Evolutionary conservation across 1,140 invertebrate genomes (phyloP).

Genomic region (Anastrepha obliqua): DNA sequence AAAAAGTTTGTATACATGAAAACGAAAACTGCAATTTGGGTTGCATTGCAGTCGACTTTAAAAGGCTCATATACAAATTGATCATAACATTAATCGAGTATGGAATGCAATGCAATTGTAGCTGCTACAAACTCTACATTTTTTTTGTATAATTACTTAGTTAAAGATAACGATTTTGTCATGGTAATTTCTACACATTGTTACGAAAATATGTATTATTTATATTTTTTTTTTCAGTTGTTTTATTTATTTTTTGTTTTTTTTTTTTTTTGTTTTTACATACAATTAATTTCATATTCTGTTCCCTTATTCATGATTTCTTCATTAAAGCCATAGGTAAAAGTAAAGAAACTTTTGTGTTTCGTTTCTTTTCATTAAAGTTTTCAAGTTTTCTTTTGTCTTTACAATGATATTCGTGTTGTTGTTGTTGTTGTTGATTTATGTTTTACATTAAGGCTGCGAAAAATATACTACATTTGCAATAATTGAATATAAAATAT

Average conservation of each 20-base stretch:
- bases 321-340: constrained; percentile 48
- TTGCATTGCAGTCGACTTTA: neutral
- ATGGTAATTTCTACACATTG: constrained; percentile 9
- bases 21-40: neutral
- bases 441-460: neutral
- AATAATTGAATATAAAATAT: constrained; percentile 43
- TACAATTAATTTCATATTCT: neutral
- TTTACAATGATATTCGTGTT: neutral
- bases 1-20: neutral
- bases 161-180: constrained; percentile 3
- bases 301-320: neutral
- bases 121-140: neutral
- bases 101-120: neutral
- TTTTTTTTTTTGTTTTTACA: constrained; percentile 1
- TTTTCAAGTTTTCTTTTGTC: neutral
- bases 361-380: constrained; percentile 17
- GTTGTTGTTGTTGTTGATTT: neutral
- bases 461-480: constrained; percentile 25
- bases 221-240: too few relatives aligned
- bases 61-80: neutral
- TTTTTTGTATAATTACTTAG: neutral
- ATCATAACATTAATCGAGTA: neutral
- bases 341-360: neutral
- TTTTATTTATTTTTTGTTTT: neutral
- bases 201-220: constrained; percentile 5